Base-by-base conservation (phyloP, 2,888 invertebrate genomes). In the Hirtodrosophila histrioides region DNA sequence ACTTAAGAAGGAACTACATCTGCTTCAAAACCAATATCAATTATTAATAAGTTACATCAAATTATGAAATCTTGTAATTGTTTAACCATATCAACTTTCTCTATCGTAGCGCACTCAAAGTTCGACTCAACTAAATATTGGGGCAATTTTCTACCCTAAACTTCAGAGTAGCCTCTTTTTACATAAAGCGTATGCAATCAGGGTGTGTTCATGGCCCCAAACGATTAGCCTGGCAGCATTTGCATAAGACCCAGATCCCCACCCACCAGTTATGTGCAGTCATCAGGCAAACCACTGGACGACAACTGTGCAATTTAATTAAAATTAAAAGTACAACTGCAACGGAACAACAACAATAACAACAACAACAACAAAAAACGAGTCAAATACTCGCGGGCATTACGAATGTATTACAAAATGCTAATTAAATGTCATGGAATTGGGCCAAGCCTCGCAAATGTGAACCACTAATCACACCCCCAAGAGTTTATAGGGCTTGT, bases 361-460 rank as follows among this genome's bases (percentile, higher is more conserved):
- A 36, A 9, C 4, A 29, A 27, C 36, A 9, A 45, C 17, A 31
- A 54, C 44, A 49, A 35, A 27, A 10, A 23, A 12, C 70, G 33
- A 43, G 61, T 48, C 54, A 64, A 83, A 83, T 86, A 68, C 81
- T 62, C 86, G 73, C 49, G 81, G 70, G 86, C 49, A 84, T 80
- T 75, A 64, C 84, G 60, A 86, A 78, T 86, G 81, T 83, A 80
- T 77, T 86, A 86, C 81, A 83, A 81, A 85, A 83, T 86, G 82
- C 84, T 82, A 82, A 82, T 82, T 86, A 86, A 82, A 84, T 82
- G 73, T 54, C 65, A 64, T 73, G 66, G 58, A 82, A 86, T 66
- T 82, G 84, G 81, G 82, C 69, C 82, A 82, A 82, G 78, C 81
- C 86, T 79, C 45, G 53, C 62, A 60, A 77, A 71, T 74, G 75